A percentile compares a stretch with the other conserved stretches of the same genome.
Conservation (phyloP, 1,140 invertebrate species). For the Drosophila sulfurigaster region DNA sequence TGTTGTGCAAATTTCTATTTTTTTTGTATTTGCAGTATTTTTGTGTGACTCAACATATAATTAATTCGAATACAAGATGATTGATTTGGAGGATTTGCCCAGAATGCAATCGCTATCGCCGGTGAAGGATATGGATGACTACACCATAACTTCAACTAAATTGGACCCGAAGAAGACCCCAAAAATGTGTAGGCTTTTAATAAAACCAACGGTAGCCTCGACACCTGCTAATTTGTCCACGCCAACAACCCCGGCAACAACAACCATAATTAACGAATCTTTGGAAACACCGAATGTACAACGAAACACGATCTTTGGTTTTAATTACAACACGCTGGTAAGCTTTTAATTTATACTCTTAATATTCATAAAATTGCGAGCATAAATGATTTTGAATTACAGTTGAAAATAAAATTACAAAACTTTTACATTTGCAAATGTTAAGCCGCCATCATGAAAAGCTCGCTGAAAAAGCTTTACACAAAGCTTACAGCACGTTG, state of each 20-base stretch:
- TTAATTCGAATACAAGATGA: constrained; percentile 55
- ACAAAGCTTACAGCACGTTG: neutral
- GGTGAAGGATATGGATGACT: constrained; percentile 63
- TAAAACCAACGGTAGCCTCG: constrained; percentile 60
- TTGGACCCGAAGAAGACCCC: constrained; percentile 47
- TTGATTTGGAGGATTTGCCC: constrained; percentile 77
- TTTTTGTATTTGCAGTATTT: constrained; percentile 15
- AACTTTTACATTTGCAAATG: neutral
- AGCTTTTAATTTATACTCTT: constrained; percentile 6
- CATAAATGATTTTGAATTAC: constrained; percentile 7
- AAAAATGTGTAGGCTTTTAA: constrained; percentile 45
- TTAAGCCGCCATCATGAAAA: neutral
- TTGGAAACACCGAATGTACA: constrained; percentile 27
- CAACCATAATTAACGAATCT: neutral
- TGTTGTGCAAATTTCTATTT: constrained; percentile 19
- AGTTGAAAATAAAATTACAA: neutral
- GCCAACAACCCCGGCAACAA: constrained; percentile 33
- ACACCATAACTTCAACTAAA: constrained; percentile 20
- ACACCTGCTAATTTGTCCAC: constrained; percentile 43
- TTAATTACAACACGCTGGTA: constrained; percentile 42
- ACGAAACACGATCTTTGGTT: constrained; percentile 30
- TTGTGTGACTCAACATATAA: constrained; percentile 39
- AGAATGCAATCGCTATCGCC: constrained; percentile 80
- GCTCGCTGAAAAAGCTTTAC: constrained; percentile 23
- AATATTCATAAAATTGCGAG: constrained; percentile 19